These are phyloP conservation scores for Aptenodytes forsteri DNA, from an alignment of 2,113 vertebrate species.

Conservation along the genomic window DNA sequence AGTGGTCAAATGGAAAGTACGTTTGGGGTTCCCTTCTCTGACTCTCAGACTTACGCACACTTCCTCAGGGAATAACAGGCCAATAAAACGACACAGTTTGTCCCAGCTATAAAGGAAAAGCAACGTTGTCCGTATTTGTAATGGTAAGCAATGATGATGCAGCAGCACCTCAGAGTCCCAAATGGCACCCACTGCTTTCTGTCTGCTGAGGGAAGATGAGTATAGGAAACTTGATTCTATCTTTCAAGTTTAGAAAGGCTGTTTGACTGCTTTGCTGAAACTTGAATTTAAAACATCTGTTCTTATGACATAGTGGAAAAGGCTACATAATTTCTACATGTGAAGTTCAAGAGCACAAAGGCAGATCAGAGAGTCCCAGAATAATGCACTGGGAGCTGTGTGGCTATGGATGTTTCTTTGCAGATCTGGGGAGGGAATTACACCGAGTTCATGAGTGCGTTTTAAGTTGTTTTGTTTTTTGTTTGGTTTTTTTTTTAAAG, in stretches of 20 bases:
- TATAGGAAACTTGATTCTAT: neutral
- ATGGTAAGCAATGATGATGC: neutral
- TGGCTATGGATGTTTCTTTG: neutral
- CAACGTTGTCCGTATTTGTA: fast-evolving
- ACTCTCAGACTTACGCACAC: fast-evolving
- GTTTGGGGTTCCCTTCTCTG: neutral
- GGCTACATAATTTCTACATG: neutral
- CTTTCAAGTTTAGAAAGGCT: neutral
- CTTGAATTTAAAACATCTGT: conserved; percentile 15
- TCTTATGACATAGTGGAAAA: neutral
- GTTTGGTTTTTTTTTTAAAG: no score
- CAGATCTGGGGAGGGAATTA: neutral
- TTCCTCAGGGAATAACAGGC: neutral
- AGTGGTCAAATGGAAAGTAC: neutral
- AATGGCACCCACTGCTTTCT: neutral
- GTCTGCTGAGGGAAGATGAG: neutral
- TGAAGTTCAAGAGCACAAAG: neutral
- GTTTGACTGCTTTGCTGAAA: neutral
- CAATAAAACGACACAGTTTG: fast-evolving
- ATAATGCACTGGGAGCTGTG: neutral
- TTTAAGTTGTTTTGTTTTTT: neutral
- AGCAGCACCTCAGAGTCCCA: neutral
- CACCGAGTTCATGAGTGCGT: neutral
- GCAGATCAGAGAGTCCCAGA: neutral
- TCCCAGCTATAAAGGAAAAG: neutral